Evolutionary conservation across 2,113 vertebrate species (phyloP).

Genomic region (Rana temporaria): DNA sequence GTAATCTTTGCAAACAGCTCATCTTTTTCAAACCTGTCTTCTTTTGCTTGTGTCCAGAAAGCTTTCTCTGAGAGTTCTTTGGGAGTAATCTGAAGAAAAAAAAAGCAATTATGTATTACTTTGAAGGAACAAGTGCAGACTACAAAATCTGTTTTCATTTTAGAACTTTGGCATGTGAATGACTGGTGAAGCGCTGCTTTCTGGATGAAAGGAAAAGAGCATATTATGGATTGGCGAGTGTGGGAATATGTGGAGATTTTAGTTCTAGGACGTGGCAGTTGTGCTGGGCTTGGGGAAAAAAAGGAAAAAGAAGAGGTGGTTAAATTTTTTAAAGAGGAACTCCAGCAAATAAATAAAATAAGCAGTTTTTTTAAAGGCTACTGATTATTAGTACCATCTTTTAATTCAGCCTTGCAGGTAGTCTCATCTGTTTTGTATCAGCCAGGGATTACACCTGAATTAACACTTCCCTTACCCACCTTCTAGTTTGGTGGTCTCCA

Average conservation of each 20-base stretch:
- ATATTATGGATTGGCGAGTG: conserved; percentile 9
- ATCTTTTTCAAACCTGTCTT: conserved; percentile 82
- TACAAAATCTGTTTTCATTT: conserved; percentile 30
- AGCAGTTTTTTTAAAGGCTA: no score
- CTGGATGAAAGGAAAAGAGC: conserved; percentile 37
- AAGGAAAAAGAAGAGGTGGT: background rate
- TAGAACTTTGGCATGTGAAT: conserved; percentile 25
- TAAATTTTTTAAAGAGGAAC: no score
- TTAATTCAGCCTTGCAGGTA: no score
- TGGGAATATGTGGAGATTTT: background rate
- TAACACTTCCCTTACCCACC: no score
- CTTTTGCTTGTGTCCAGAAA: conserved; percentile 87
- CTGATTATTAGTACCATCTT: no score
- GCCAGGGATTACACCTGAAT: no score
- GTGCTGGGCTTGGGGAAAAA: conserved; percentile 20
- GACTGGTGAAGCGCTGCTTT: conserved; percentile 14
- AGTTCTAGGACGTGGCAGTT: conserved; percentile 5
- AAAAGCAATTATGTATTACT: conserved; percentile 45
- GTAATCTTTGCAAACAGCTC: conserved; percentile 91
- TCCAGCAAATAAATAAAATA: no score
- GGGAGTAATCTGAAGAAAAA: conserved; percentile 65
- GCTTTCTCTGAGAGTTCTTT: conserved; percentile 84
- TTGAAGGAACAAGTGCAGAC: conserved; percentile 33
- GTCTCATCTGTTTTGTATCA: no score
- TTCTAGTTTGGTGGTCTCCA: no score